A percentile compares a stretch with the other conserved stretches of the same genome.
Conservation (phyloP, 2,113 vertebrate genomes). For the Phocoena sinus region DNA sequence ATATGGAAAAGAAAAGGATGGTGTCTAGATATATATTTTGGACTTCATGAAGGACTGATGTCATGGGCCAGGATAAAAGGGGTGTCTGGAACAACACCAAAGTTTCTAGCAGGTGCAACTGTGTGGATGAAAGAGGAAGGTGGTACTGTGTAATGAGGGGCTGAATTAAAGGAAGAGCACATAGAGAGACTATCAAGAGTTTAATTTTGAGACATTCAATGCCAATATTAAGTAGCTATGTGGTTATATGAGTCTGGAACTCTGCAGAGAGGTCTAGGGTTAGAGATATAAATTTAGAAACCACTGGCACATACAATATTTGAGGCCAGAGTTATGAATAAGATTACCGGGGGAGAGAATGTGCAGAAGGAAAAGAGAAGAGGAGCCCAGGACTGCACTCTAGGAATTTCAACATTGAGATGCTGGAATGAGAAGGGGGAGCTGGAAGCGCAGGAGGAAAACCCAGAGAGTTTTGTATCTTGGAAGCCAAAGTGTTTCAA, state of each 20-base stretch:
- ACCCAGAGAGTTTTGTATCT: neutral
- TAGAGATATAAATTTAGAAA: neutral
- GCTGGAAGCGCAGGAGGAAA: neutral
- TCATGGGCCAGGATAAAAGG: neutral
- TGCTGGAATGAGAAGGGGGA: neutral
- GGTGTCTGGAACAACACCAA: neutral
- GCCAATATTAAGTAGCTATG: neutral
- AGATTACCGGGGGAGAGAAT: neutral
- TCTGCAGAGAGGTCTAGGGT: neutral
- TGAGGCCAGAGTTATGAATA: neutral
- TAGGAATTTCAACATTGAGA: neutral
- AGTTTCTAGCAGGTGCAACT: neutral
- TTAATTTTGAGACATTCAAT: neutral
- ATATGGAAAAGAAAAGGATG: neutral
- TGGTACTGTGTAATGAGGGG: neutral
- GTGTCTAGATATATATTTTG: neutral
- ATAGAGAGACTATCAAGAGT: neutral
- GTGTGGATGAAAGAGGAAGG: neutral
- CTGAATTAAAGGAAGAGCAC: neutral
- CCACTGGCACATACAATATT: neutral
- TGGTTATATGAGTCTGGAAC: neutral
- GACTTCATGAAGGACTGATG: neutral
- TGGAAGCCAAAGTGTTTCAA: constrained; percentile 13
- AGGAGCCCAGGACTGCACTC: neutral
- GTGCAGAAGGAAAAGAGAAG: neutral